These are phyloP conservation scores for Scomber colias DNA, from an alignment of 2,113 vertebrate species.

Conservation along the genomic window DNA sequence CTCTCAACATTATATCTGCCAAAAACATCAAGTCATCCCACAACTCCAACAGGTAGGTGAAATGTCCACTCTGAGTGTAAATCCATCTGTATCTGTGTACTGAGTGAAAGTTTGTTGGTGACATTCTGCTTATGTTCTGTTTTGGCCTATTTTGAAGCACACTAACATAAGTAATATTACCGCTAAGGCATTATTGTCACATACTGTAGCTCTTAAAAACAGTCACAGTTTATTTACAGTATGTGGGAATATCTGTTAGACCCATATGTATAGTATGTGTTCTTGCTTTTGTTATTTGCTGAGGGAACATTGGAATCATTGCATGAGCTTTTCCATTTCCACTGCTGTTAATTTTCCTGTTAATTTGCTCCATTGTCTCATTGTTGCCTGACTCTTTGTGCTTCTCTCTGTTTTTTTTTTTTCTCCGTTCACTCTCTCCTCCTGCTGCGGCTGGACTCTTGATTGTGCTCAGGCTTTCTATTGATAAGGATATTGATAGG, in stretches of 20 bases:
- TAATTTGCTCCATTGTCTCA: conserved; percentile 72
- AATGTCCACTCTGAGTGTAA: background rate
- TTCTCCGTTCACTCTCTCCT: conserved; percentile 77
- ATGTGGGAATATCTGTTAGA: background rate
- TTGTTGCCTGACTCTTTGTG: conserved; percentile 76
- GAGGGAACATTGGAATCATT: conserved; percentile 35
- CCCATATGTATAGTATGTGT: conserved; percentile 1
- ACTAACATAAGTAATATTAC: background rate
- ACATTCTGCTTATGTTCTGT: background rate
- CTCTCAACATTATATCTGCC: conserved; percentile 97
- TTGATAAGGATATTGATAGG: conserved; percentile 99
- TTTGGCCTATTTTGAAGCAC: background rate
- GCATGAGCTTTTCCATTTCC: conserved; percentile 67
- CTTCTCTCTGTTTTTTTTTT: conserved; percentile 71
- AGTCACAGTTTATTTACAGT: background rate
- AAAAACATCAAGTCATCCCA: conserved; percentile 97
- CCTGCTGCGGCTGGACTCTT: conserved; percentile 87
- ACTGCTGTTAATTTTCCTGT: conserved; percentile 47
- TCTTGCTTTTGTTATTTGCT: conserved; percentile 37
- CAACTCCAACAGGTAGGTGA: conserved; percentile 91
- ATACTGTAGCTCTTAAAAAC: background rate
- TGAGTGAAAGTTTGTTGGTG: background rate
- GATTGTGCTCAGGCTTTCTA: conserved; percentile 94
- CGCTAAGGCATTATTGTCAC: background rate
- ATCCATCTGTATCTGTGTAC: background rate